phyloP scores from a whole-genome alignment of 2,888 invertebrate species.

The Pasiphila rectangulata region DNA sequence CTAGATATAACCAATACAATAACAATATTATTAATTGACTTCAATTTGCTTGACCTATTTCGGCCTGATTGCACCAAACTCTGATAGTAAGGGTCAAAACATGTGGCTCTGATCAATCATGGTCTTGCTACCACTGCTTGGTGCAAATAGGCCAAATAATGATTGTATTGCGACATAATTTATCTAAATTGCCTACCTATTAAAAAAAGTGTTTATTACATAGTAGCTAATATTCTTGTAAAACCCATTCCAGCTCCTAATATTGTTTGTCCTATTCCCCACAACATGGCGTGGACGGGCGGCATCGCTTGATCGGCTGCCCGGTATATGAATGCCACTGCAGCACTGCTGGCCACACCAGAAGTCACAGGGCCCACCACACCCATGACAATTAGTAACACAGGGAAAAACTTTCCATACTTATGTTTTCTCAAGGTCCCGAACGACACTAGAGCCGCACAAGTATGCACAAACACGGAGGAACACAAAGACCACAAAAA shows the following conservation, averaged over 20 bases:
- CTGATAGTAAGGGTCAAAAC: neutral
- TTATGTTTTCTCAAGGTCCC: conserved; percentile 95
- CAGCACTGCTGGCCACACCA: conserved; percentile 94
- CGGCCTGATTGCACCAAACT: neutral
- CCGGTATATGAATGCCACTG: conserved; percentile 95
- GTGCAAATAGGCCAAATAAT: conserved; percentile 6
- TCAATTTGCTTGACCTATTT: conserved; percentile 42
- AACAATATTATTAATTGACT: conserved; percentile 59
- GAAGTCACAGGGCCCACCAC: conserved; percentile 93
- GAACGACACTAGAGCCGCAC: conserved; percentile 95
- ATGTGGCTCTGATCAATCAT: neutral
- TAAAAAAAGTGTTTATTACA: conserved; percentile 76
- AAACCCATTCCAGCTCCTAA: conserved; percentile 94
- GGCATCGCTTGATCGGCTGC: conserved; percentile 94
- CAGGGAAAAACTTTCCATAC: conserved; percentile 96
- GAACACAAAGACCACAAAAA: conserved; percentile 98
- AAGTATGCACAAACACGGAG: conserved; percentile 94
- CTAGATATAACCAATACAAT: conserved; percentile 41
- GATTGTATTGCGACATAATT: conserved; percentile 30
- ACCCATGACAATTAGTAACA: conserved; percentile 93
- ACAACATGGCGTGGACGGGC: conserved; percentile 94
- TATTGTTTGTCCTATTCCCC: conserved; percentile 97
- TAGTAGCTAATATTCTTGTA: conserved; percentile 94
- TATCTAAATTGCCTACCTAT: conserved; percentile 25
- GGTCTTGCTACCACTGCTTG: neutral